These are phyloP conservation scores for Cettia cetti DNA, from an alignment of 2,113 vertebrate species.

Conservation along the genomic window DNA sequence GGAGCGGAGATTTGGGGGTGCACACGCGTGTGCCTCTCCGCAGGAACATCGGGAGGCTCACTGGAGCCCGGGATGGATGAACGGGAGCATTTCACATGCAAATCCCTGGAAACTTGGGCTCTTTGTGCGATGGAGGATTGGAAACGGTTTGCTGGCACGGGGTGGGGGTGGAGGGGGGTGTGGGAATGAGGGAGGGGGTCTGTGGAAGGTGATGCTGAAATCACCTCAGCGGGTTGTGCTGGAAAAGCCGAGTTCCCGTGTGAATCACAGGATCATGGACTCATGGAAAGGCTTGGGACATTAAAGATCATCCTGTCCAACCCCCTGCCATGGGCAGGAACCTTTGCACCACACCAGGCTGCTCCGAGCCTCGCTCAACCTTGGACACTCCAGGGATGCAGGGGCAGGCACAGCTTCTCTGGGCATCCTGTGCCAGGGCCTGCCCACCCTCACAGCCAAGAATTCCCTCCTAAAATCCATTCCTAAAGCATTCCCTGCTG, in stretches of 20 bases:
- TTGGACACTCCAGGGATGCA: not conserved
- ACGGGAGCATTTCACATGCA: not conserved
- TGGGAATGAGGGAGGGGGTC: not conserved
- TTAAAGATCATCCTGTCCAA: no score
- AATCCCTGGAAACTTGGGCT: slow-evolving; percentile 11
- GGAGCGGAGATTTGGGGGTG: not conserved
- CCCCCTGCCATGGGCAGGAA: not conserved
- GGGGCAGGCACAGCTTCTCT: not conserved
- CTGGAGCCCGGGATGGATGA: not conserved
- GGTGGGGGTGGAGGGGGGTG: not conserved
- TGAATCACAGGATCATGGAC: not conserved
- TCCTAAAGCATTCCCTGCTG: not conserved
- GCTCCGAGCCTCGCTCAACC: not conserved
- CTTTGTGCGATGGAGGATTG: not conserved
- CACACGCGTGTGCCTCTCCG: not conserved
- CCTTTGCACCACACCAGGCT: rapidly evolving
- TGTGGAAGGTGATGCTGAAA: not conserved
- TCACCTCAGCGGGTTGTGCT: not conserved
- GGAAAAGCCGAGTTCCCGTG: not conserved
- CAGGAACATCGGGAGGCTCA: not conserved
- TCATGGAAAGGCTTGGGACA: not conserved
- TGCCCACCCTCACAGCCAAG: rapidly evolving
- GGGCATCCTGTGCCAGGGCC: not conserved
- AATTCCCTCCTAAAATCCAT: not conserved
- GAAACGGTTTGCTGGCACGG: not conserved